A percentile compares a stretch with the other conserved stretches of the same genome.
Conservation (phyloP, 92 coral and sea anemone species). For the Galaxea fascicularis region DNA sequence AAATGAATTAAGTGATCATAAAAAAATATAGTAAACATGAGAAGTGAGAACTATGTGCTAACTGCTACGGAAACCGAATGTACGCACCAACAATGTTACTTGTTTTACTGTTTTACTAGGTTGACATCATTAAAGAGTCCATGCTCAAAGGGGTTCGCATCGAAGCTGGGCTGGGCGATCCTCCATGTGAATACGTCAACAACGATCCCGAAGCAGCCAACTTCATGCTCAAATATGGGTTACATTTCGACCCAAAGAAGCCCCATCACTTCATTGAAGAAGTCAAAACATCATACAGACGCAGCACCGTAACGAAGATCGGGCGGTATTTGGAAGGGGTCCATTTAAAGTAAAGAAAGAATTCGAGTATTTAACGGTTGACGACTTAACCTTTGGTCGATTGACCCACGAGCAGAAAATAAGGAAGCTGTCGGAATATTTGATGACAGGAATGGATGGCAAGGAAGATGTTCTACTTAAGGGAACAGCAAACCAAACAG, state of each 20-base stretch:
- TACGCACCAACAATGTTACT: not conserved
- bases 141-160: slow-evolving; percentile 44
- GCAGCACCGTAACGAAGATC: slow-evolving; percentile 58
- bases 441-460: slow-evolving; percentile 44
- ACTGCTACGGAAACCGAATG: no score
- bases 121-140: slow-evolving; percentile 39
- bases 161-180: slow-evolving; percentile 56
- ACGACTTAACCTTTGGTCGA: no score
- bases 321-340: slow-evolving; percentile 61
- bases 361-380: no score
- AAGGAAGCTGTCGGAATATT: no score
- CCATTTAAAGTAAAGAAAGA: slow-evolving; percentile 50
- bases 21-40: no score
- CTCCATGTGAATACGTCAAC: slow-evolving; percentile 29
- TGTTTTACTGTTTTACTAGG: slow-evolving; percentile 17
- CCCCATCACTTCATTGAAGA: slow-evolving; percentile 54
- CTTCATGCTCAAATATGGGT: slow-evolving; percentile 40
- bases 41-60: not conserved
- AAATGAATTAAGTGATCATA: no score
- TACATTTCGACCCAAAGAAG: slow-evolving; percentile 44
- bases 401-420: no score
- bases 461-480: slow-evolving; percentile 27
- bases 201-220: no score
- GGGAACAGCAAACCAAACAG: not conserved
- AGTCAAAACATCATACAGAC: slow-evolving; percentile 35